phyloP scores from a whole-genome alignment of 2,888 invertebrate species.

The Thumatha senex region DNA sequence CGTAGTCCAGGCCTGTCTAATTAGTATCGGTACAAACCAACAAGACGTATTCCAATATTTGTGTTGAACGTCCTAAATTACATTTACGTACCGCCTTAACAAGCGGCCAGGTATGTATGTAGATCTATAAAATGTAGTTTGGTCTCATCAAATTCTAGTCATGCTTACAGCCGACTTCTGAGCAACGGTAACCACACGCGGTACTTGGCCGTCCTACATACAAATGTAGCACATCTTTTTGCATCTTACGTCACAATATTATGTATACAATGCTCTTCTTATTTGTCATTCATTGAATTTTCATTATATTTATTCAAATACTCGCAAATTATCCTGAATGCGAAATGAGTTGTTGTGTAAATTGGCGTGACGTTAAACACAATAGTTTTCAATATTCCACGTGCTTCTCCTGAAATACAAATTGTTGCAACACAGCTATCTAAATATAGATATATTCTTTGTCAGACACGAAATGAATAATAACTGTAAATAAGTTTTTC shows the following conservation, averaged over 20 bases:
- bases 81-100: slow-evolving; percentile 71
- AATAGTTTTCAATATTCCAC: too few relatives aligned
- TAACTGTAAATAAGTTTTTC: too few relatives aligned
- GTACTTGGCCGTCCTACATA: slow-evolving; percentile 38
- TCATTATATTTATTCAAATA: too few relatives aligned
- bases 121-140: slow-evolving; percentile 73
- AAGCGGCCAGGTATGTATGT: slow-evolving; percentile 74
- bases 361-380: too few relatives aligned
- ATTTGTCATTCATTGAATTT: too few relatives aligned
- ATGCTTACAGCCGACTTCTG: slow-evolving; percentile 48
- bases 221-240: slow-evolving; percentile 45
- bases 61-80: slow-evolving; percentile 77
- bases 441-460: too few relatives aligned
- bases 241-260: slow-evolving; percentile 28
- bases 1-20: slow-evolving; percentile 63
- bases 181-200: slow-evolving; percentile 57
- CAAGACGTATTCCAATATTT: slow-evolving; percentile 75
- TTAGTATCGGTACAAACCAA: slow-evolving; percentile 58
- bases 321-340: too few relatives aligned
- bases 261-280: slow-evolving; percentile 1
- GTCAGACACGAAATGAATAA: too few relatives aligned
- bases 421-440: too few relatives aligned
- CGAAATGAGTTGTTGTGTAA: too few relatives aligned
- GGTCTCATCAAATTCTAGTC: slow-evolving; percentile 72
- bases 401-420: too few relatives aligned